Base-by-base conservation (phyloP, 2,797 vertebrate genomes). In the Pachyuromys duprasi region DNA sequence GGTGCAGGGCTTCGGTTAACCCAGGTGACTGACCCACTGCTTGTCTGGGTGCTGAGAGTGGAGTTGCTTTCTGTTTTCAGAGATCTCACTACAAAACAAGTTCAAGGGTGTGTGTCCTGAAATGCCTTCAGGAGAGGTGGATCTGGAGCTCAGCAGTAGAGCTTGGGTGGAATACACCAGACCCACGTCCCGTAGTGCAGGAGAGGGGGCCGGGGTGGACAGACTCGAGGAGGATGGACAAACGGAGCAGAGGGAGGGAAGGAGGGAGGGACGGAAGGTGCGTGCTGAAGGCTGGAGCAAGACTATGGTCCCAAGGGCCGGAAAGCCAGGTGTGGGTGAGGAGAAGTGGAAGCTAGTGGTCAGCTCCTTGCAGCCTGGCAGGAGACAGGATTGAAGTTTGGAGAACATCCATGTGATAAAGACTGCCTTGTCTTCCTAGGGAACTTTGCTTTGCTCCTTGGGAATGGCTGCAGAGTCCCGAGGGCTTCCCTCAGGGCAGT, bases 101-200 rank as follows among this genome's bases (percentile, higher is more conserved):
- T 82, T 20, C 31, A 0, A 4, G 49, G 9, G 11, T 39, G 5
- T 22, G 4, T 0, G 1, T 36, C 67, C 45, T 18, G 1, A 28
- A 15, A 28, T 24, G 28, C 55, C 36, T 24, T 88, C 6, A 33
- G 82, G 15, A 53, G 70, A 31, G 22, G 45, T 75, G 86, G 53
- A 33, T 28, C 5, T 26, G 57, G 36, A 65, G 72, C 28, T 55
- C 63, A 53, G 57, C 14, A 45, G 26, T 26, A 26, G 76, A 74
- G 20, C 63, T 53, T n/a, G 12, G 5, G 26, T n/a, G 42, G 63
- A 1, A 0, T 53, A 20, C 28, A 5, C 28, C 26, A 55, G 33
- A 70, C 42, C n/a, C 63, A 12, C 17, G n/a, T 20, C 49, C 26
- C 5, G 20, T 4, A 55, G 62, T 1, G 12, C 42, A 39, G 24